These are phyloP conservation scores for Eupithecia dodoneata DNA, from an alignment of 2,888 invertebrate species.

Conservation along the genomic window DNA sequence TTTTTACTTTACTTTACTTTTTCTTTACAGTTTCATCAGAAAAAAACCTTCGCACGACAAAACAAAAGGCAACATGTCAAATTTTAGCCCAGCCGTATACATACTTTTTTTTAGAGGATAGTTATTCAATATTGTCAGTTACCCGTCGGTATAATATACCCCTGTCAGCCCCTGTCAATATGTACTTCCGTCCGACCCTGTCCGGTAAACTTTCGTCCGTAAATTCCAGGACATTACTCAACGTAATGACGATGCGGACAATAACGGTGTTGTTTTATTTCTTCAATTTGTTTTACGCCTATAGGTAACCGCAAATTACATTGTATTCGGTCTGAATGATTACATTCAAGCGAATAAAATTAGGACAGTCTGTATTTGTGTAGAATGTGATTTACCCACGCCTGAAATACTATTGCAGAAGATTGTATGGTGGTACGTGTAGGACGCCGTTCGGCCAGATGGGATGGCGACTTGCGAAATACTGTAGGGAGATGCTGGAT, in stretches of 20 bases:
- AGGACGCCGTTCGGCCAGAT: no score
- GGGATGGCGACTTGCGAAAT: no score
- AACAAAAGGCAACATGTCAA: neutral
- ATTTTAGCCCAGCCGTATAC: neutral
- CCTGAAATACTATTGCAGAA: neutral
- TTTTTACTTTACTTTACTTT: no score
- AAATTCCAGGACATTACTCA: conserved; percentile 32
- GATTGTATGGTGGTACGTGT: no score
- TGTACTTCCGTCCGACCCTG: neutral
- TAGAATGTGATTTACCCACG: neutral
- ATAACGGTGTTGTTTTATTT: conserved; percentile 29
- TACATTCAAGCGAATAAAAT: neutral
- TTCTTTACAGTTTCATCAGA: no score
- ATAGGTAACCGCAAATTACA: conserved; percentile 10
- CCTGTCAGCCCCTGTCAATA: conserved; percentile 5
- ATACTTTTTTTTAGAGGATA: neutral
- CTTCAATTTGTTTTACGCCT: conserved; percentile 23
- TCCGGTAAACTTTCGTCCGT: conserved; percentile 17
- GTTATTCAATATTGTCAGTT: neutral
- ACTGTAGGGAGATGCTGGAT: no score
- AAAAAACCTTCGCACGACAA: no score
- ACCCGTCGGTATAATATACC: neutral
- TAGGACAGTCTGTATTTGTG: neutral
- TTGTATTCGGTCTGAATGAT: conserved; percentile 10
- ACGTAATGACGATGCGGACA: conserved; percentile 32